Percentiles rank a stretch among this genome's conserved stretches.
phyloP scores from a whole-genome alignment of 1,140 invertebrate species.

The Orchestia grillus region DNA sequence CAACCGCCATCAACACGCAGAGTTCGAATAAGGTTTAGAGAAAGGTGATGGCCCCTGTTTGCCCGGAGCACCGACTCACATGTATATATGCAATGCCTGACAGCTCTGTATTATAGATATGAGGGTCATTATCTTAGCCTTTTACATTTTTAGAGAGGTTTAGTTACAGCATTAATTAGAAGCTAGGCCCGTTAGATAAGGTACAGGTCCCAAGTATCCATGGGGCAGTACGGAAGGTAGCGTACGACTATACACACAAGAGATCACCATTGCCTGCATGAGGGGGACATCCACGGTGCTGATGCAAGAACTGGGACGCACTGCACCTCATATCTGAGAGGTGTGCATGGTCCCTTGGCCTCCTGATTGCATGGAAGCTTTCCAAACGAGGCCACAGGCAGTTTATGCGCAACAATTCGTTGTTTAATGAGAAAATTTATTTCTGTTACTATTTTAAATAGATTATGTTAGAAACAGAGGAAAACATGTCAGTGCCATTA shows the following conservation, averaged over 20 bases:
- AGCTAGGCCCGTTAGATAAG: background rate
- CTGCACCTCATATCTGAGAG: background rate
- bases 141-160: background rate
- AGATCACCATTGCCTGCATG: background rate
- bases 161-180: constrained; percentile 7
- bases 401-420: background rate
- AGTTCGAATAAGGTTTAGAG: constrained; percentile 34
- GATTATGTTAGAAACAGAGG: no score
- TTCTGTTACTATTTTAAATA: background rate
- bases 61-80: constrained; percentile 48
- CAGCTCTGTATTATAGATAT: background rate
- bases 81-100: constrained; percentile 12
- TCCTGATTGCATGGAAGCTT: constrained; percentile 42
- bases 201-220: background rate
- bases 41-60: constrained; percentile 59
- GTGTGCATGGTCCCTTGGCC: background rate
- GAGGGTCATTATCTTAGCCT: background rate
- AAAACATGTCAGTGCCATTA: background rate
- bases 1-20: constrained; percentile 45
- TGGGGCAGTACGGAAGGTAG: background rate
- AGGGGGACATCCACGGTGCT: background rate
- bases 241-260: background rate
- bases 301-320: background rate
- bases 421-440: background rate
- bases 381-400: background rate